Percentiles rank a stretch among this genome's conserved stretches.
These are phyloP conservation scores for Panagrolaimus sp. DNA, from an alignment of 1,140 invertebrate genomes.

Conservation along the genomic window DNA sequence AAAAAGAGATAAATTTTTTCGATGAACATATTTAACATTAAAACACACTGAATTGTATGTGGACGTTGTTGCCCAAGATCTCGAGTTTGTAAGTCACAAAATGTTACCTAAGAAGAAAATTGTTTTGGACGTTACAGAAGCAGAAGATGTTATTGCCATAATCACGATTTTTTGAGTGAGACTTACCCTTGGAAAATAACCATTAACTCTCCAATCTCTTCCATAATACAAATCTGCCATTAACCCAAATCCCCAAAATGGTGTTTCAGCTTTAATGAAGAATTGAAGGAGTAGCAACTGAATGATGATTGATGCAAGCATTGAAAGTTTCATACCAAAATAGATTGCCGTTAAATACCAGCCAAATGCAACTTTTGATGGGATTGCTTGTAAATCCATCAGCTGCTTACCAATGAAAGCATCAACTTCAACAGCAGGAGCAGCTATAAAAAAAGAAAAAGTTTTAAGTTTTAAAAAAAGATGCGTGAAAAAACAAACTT, in stretches of 20 bases:
- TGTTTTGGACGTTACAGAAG: too few species aligned
- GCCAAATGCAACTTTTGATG: not conserved
- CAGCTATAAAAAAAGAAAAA: not conserved
- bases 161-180: too few species aligned
- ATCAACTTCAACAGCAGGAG: not conserved
- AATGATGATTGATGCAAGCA: slow-evolving; percentile 23
- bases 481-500: too few species aligned
- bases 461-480: too few species aligned
- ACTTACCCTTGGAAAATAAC: slow-evolving; percentile 34
- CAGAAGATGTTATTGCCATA: too few species aligned
- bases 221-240: slow-evolving; percentile 28
- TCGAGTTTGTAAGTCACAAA: slow-evolving; percentile 39
- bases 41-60: slow-evolving; percentile 45
- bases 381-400: not conserved
- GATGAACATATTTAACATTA: slow-evolving; percentile 35
- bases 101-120: slow-evolving; percentile 28
- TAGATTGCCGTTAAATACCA: slow-evolving; percentile 29
- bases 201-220: slow-evolving; percentile 36
- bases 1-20: slow-evolving; percentile 46
- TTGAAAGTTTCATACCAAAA: slow-evolving; percentile 38
- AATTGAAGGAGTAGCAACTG: slow-evolving; percentile 42
- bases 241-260: slow-evolving; percentile 36
- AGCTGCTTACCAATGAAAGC: not conserved
- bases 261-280: slow-evolving; percentile 27
- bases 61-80: slow-evolving; percentile 41